Base-by-base conservation (phyloP, 2,113 vertebrate species). In the Sphaerodactylus townsendi region DNA sequence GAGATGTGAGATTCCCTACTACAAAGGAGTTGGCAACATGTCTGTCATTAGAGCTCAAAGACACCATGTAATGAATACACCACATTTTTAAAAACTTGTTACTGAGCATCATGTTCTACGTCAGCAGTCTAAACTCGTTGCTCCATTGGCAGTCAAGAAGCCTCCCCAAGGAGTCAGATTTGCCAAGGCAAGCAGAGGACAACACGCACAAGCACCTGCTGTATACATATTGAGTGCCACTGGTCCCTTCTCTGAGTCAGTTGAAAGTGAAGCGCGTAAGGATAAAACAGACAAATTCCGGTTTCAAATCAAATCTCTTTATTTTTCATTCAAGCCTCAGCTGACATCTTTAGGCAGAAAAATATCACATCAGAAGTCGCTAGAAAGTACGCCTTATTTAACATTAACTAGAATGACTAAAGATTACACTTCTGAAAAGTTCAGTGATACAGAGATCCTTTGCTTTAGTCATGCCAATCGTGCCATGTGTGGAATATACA, bases 341-440 rank as follows among this genome's bases (percentile, higher is more conserved):
- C n/a, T 53, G 50, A 68, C 35, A 70, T 79, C 44, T 73, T 79
- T 73, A 30, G 48, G 44, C 71, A 28, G 25, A 9, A n/a, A 75
- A 3, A 1, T 2, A 1, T 64, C 69, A 80, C 1, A 77, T 11
- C 13, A 44, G 33, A 56, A 74, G 0, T 2, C 0, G 23, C 56
- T 5, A 86, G 68, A 86, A 86, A 82, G 85, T 64, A 86, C 59
- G 35, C 44, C 59, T 48, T 86, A 62, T 82, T 82, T 86, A 86
- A 82, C 75, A 86, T 81, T 77, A 70, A 62, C 71, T 50, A 73
- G 66, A 75, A 81, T 46, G 56, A 65, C 77, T 71, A 64, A 56
- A 50, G 28, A 6, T 44, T 8, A 3, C 30, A 0, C 28, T 9
- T 2, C 1, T 33, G 0, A 14, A 2, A 21, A 0, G 46, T 11